phyloP scores from a whole-genome alignment of 2,113 vertebrate species.

The Cottus gobio region DNA sequence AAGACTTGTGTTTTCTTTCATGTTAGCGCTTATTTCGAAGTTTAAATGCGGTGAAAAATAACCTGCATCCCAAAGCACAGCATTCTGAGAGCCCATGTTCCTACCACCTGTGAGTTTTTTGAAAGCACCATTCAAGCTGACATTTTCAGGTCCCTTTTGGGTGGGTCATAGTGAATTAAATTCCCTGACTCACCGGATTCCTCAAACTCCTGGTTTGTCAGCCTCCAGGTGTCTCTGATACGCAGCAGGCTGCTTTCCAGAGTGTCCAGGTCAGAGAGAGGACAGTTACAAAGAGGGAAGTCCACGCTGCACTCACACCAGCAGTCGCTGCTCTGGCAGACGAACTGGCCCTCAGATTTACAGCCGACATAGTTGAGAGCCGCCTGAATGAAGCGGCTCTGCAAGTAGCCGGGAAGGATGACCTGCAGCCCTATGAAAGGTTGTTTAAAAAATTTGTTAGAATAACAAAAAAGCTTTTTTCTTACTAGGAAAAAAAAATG shows the following conservation, averaged over 20 bases:
- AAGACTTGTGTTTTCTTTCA: slow-evolving; percentile 22
- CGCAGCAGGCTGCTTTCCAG: slow-evolving; percentile 90
- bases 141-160: slow-evolving; percentile 50
- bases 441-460: no score
- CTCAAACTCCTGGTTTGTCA: slow-evolving; percentile 90
- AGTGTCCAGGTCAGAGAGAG: slow-evolving; percentile 87
- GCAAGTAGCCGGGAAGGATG: slow-evolving; percentile 90
- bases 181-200: slow-evolving; percentile 87
- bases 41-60: background rate
- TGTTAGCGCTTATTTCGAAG: slow-evolving; percentile 2
- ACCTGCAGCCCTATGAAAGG: slow-evolving; percentile 90
- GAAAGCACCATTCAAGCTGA: slow-evolving; percentile 36
- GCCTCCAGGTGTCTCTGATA: slow-evolving; percentile 86
- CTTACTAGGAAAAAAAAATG: background rate
- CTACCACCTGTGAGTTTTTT: background rate
- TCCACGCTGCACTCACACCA: slow-evolving; percentile 89
- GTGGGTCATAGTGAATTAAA: slow-evolving; percentile 26
- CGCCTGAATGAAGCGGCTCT: slow-evolving; percentile 89
- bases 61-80: background rate
- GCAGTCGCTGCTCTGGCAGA: slow-evolving; percentile 91
- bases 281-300: slow-evolving; percentile 95
- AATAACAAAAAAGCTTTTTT: background rate
- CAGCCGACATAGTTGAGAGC: slow-evolving; percentile 96
- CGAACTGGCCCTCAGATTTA: slow-evolving; percentile 90
- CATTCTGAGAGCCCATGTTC: background rate